Conservation (phyloP, 2,888 invertebrate genomes). For the Anorthoa munda region DNA sequence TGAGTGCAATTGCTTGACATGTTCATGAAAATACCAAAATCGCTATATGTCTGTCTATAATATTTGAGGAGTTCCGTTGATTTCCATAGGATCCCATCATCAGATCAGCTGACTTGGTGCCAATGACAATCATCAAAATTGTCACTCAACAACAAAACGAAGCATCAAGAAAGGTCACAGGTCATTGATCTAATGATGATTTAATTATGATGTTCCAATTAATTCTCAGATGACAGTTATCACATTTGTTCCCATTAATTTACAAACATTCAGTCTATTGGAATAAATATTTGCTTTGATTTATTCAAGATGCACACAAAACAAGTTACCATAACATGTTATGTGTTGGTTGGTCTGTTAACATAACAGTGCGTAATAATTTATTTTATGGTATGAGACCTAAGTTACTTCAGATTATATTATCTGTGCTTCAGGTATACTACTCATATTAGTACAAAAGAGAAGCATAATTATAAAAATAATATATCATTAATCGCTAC, state of each 20-base stretch:
- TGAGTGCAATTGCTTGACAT: no score
- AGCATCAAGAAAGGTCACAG: not conserved
- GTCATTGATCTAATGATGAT: slow-evolving; percentile 19
- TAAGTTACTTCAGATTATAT: no score
- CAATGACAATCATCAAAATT: no score
- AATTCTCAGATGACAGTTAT: slow-evolving; percentile 14
- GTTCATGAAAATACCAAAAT: no score
- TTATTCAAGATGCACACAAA: not conserved
- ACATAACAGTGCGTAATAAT: not conserved
- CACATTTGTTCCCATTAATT: slow-evolving; percentile 16
- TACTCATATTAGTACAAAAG: not conserved
- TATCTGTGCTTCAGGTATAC: no score
- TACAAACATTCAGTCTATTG: not conserved
- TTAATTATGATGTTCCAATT: slow-evolving; percentile 16
- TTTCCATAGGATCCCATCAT: no score
- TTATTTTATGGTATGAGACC: not conserved
- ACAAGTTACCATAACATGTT: not conserved
- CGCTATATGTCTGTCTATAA: no score
- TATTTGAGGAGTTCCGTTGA: no score
- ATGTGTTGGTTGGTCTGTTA: not conserved
- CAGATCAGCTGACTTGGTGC: no score
- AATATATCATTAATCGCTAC: not conserved
- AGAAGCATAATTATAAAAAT: not conserved
- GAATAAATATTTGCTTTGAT: slow-evolving; percentile 1
- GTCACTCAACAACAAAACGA: not conserved